Base-by-base conservation (phyloP, 2,113 vertebrate species). In the Brachypteracias leptosomus region DNA sequence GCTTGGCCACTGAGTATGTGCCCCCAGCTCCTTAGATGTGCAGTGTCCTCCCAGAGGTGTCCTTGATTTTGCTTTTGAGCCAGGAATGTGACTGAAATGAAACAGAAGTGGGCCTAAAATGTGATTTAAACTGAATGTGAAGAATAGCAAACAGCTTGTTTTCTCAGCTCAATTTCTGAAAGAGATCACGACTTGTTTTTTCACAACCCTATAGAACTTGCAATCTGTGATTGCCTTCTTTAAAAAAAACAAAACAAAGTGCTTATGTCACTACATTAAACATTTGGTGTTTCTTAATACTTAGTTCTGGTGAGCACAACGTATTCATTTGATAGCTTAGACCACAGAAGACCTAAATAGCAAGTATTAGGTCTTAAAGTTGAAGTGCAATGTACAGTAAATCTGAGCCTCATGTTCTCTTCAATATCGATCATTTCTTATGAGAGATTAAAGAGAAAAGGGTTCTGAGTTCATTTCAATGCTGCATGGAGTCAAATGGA, bases 201-300 rank as follows among this genome's bases (percentile, higher is more conserved):
- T 85, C 74, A 88, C 97, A 96, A 90, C 97, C 98, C 97, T 97
- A 90, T 86, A 96, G 95, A 95, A 97, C 98, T 98, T 99, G 99
- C 99, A 99, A 98, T 99, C 99, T 98, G 99, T 99, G 99, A 99
- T 99, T 99, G 99, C 99, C 98, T 98, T 98, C 98, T 98, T 94
- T 46, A 89, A 91, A 98, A 59, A 33, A 55, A 97, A n/a, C n/a
- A 98, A 97, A 98, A 97, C 89, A 88, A 97, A 98, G 98, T 98
- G 98, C 97, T 94, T 98, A 97, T 98, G 98, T 98, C 99, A 98
- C 99, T 98, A 61, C 93, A 94, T 98, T 97, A 95, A 97, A 96
- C 96, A 96, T 95, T 96, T 94, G 96, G 94, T 97, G 97, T 98
- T 97, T 98, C 98, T 98, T 97, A 96, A 97, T 97, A 95, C 87